Evolutionary conservation across 2,888 invertebrate genomes (phyloP), one percentile per base, ranked within the genome.

Genomic region (Limnephilus marmoratus): DNA sequence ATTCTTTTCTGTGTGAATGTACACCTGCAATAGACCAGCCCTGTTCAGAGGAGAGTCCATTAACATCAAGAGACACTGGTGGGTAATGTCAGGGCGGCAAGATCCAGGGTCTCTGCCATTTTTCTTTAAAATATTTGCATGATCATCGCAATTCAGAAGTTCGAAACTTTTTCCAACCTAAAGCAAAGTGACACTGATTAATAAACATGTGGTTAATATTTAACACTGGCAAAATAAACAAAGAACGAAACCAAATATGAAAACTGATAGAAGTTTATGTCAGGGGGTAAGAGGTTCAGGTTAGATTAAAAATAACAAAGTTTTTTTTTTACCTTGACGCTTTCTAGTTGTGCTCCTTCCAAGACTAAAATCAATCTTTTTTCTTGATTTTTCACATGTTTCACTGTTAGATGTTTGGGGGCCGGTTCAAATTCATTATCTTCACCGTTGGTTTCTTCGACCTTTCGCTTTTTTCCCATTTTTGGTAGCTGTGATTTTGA

Each of bases 1-100:
- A 96, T 99, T 99, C 94, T 98, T 98, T 94, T 98, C 98, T 9
- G 99, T 99, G 94, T 98, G 98, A 91, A 99, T 96, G 94, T 99
- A 99, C 3, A 99, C 99, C 97, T 99, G 99, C n/a, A 99, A 96
- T 31, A 99, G 96, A 0, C 99, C 99, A 85, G 99, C 99, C 94
- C 99, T 97, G 95, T 99, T 99, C 83, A 99, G 95, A 0, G 99
- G 99, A 93, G 99, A 99, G 95, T 99, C 99, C 96, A 99, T 97
- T 88, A 99, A 96, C 99, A 99, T 99, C 0, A 99, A 96, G 29
- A 99, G 96, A 95, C 99, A 99, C 95, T 99, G 99, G 95, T 99
- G 99, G 0, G 98, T 97, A 93, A 99, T 99, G 94, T 99, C 99
- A 0, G 99, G 99, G 53, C 99, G 96, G 94, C 98, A 99, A 3